Evolutionary conservation across 1,140 invertebrate species (phyloP), one percentile per base, ranked within the genome.

Genomic region (Bombus picipes): DNA sequence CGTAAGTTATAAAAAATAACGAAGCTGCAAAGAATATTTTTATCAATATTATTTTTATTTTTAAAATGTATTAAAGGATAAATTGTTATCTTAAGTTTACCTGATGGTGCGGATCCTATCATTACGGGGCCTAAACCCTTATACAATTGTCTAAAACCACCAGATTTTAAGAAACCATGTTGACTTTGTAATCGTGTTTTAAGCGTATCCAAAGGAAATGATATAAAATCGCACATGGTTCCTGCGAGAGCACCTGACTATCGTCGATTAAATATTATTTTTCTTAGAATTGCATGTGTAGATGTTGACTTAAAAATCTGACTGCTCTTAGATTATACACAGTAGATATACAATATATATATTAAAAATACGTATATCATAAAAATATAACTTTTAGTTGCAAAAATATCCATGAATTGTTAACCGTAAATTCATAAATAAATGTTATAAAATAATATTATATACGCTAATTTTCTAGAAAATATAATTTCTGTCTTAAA

Each of bases 141-240:
- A 94, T 99, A 99, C 72, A 99, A 97, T 71, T 97, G 97, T 73
- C 95, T 96, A 91, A 99, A 99, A 6, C 98, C 99, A 22, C 99
- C 99, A 81, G 98, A 96, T 87, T 97, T 97, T 89, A 96, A 95
- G 94, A 99, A 99, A 41, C 99, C 99, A 91, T 97, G 95, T 88
- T 97, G 96, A 92, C 98, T 98, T 94, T 99, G 99, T 25, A 99
- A 94, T 39, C 99, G 95, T 15, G 99, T 99, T 95, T 99, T 99
- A 10, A 99, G 95, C 0, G 99, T 99, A 94, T 99, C 99, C 83
- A 99, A 94, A 10, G 99, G 99, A 94, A 98, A 99, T 47, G 99
- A 95, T 9, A 96, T 94, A 25, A 98, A 94, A 95, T 99, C 98
- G 77, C 98, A 97, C 37, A 97, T 95, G 15, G 97, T 94, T 25